Evolutionary conservation across 2,113 vertebrate species (phyloP).

Genomic region (Brachypodius melanocephalos): DNA sequence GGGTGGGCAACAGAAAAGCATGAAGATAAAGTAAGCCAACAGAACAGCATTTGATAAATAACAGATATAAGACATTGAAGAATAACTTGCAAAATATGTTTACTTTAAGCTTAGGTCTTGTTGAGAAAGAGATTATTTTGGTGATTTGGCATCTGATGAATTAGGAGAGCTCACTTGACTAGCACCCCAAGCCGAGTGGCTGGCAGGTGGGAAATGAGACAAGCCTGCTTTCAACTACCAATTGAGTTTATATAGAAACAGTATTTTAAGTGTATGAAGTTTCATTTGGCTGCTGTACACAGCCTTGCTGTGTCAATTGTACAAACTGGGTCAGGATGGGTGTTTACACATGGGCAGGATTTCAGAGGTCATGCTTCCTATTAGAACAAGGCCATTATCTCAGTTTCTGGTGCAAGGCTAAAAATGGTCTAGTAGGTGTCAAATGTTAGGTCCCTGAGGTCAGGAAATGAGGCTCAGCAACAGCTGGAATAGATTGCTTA

Average conservation of each 20-base stretch:
- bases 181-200: background rate
- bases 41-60: background rate
- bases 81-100: background rate
- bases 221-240: background rate
- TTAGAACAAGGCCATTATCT: background rate
- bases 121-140: background rate
- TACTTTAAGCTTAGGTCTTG: background rate
- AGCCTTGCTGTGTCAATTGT: accelerated
- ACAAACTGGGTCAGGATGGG: background rate
- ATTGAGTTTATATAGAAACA: background rate
- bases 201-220: background rate
- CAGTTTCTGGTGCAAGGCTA: background rate
- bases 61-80: background rate
- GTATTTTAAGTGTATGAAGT: background rate
- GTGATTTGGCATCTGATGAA: background rate
- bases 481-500: background rate
- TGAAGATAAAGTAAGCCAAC: background rate
- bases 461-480: background rate
- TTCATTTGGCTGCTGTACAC: background rate
- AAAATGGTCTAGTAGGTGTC: background rate
- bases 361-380: background rate
- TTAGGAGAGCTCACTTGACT: background rate
- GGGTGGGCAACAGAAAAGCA: background rate
- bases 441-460: background rate
- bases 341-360: background rate